These are phyloP conservation scores for Squalus acanthias DNA, from an alignment of 2,797 vertebrate species.

Conservation along the genomic window DNA sequence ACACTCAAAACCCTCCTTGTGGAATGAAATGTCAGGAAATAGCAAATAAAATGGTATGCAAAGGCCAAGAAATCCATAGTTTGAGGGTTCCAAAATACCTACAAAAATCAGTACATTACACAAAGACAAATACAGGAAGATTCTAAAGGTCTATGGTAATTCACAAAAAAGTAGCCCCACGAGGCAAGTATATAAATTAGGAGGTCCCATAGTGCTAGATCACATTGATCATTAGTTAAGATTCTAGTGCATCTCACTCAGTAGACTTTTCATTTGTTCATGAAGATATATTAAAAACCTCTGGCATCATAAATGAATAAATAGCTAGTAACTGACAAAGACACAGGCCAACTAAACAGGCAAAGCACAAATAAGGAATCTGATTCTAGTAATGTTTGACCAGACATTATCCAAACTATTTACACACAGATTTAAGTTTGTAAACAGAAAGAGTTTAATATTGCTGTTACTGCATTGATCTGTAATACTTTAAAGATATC, in stretches of 20 bases:
- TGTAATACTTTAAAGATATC: background rate
- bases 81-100: background rate
- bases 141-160: too few relatives aligned
- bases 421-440: constrained; percentile 3
- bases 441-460: constrained; percentile 28
- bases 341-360: background rate
- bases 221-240: background rate
- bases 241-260: background rate
- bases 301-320: background rate
- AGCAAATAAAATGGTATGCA: background rate
- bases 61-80: background rate
- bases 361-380: background rate
- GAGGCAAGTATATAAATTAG: background rate
- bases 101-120: background rate
- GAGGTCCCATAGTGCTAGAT: background rate
- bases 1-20: background rate
- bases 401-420: background rate
- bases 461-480: background rate
- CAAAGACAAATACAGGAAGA: background rate
- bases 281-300: background rate
- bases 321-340: background rate
- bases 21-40: background rate
- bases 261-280: background rate
- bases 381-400: background rate
- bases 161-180: background rate